A percentile compares a stretch with the other conserved stretches of the same genome.
Evolutionary conservation across 37 sponge, comb jelly and placozoan species (phyloP).

Genomic region (Sycon ciliatum): DNA sequence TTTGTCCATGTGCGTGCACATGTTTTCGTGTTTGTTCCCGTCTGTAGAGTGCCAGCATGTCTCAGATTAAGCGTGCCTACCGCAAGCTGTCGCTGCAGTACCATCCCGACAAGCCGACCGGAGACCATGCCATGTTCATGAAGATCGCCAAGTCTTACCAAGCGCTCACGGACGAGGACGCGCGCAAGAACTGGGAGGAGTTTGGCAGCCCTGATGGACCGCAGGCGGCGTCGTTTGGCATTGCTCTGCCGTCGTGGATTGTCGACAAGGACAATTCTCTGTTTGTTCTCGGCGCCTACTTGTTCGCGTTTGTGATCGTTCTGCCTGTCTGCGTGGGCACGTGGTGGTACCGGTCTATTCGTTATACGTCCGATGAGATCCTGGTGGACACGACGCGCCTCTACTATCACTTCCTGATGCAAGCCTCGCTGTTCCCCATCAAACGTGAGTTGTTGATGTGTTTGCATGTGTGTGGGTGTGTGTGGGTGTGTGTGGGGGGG

Average conservation of each 20-base stretch:
- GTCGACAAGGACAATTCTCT: slow-evolving; percentile 82
- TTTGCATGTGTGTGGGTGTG: no score
- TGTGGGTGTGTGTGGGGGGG: no score
- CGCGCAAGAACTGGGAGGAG: slow-evolving; percentile 76
- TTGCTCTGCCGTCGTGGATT: slow-evolving; percentile 91
- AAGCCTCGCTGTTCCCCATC: no score
- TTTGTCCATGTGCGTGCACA: not conserved
- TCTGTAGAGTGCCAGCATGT: slow-evolving; percentile 41
- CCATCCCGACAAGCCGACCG: slow-evolving; percentile 87
- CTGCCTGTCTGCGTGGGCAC: slow-evolving; percentile 66
- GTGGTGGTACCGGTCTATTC: slow-evolving; percentile 91
- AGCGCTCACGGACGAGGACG: slow-evolving; percentile 77
- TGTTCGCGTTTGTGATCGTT: slow-evolving; percentile 57
- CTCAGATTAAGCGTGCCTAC: slow-evolving; percentile 68
- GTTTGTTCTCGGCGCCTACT: slow-evolving; percentile 52
- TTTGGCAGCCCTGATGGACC: slow-evolving; percentile 91
- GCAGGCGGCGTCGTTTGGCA: slow-evolving; percentile 67
- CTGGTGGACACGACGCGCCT: slow-evolving; percentile 59
- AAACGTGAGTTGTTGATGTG: no score
- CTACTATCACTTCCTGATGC: slow-evolving; percentile 47
- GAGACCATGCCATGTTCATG: slow-evolving; percentile 78
- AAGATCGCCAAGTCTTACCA: slow-evolving; percentile 85
- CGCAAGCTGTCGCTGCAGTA: slow-evolving; percentile 62
- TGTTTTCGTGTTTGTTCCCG: not conserved
- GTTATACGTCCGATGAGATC: slow-evolving; percentile 67